These are phyloP conservation scores for Zaprionus inermis DNA, from an alignment of 1,140 invertebrate species.

Conservation along the genomic window DNA sequence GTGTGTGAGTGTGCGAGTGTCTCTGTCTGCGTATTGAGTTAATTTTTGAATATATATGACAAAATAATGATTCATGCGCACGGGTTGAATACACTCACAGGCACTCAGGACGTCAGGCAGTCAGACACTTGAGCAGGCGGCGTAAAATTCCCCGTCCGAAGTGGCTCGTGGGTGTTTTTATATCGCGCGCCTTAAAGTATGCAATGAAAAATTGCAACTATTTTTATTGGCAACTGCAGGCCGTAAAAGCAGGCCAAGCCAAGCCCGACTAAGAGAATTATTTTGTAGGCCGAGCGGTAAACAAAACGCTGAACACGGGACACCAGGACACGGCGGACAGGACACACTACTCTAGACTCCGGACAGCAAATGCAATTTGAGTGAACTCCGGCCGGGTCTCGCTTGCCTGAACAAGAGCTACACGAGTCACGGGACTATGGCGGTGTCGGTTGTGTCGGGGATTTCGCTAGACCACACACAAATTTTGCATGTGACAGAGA, in stretches of 20 bases:
- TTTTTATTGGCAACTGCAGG: slow-evolving; percentile 24
- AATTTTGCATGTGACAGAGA: slow-evolving; percentile 68
- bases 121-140: slow-evolving; percentile 8
- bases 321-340: background rate
- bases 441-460: slow-evolving; percentile 26
- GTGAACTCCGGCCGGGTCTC: slow-evolving; percentile 74
- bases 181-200: slow-evolving; percentile 23
- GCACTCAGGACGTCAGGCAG: background rate
- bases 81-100: slow-evolving; percentile 22
- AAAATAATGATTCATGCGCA: slow-evolving; percentile 34
- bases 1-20: too few species aligned
- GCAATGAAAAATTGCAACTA: slow-evolving; percentile 48
- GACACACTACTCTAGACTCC: slow-evolving; percentile 15
- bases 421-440: background rate
- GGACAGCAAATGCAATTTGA: slow-evolving; percentile 77
- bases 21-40: slow-evolving; percentile 4
- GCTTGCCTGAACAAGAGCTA: slow-evolving; percentile 69
- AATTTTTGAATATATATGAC: slow-evolving; percentile 20
- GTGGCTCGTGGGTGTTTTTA: slow-evolving; percentile 13
- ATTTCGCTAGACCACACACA: slow-evolving; percentile 48
- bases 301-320: slow-evolving; percentile 43
- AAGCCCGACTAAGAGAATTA: slow-evolving; percentile 20
- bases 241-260: slow-evolving; percentile 18
- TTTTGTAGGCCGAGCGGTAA: slow-evolving; percentile 47
- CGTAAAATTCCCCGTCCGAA: background rate